phyloP scores from a whole-genome alignment of 1,140 invertebrate genomes.

The Papilio machaon region DNA sequence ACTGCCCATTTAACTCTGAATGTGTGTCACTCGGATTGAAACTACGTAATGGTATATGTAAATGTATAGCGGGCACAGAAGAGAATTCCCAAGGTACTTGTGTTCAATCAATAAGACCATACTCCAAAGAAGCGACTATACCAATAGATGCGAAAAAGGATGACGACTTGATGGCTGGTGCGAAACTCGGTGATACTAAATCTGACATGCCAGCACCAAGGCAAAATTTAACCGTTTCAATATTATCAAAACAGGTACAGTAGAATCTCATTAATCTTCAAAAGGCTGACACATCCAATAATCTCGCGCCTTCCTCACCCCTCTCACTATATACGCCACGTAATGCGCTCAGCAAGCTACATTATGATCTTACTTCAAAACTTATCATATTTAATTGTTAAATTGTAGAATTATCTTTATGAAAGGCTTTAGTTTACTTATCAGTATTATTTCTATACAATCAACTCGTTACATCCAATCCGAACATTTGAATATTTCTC shows the following conservation, averaged over 20 bases:
- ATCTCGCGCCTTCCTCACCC: too few relatives aligned
- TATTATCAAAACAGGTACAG: constrained; percentile 87
- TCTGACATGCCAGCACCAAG: constrained; percentile 72
- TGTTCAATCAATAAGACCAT: constrained; percentile 66
- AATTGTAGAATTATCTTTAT: too few relatives aligned
- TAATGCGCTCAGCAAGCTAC: too few relatives aligned
- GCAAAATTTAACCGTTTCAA: constrained; percentile 89
- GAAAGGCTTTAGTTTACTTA: too few relatives aligned
- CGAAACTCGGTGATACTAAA: constrained; percentile 57
- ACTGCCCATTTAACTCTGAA: constrained; percentile 85
- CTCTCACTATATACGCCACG: too few relatives aligned
- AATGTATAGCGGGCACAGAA: constrained; percentile 83
- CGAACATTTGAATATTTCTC: too few relatives aligned
- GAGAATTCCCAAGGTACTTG: constrained; percentile 68
- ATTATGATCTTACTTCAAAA: too few relatives aligned
- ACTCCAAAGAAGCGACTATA: constrained; percentile 69
- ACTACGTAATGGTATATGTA: constrained; percentile 85
- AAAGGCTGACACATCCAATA: too few relatives aligned
- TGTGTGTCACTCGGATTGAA: constrained; percentile 84
- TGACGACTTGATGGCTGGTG: constrained; percentile 54
- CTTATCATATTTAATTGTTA: too few relatives aligned
- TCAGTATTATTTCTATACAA: too few relatives aligned
- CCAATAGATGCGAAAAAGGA: constrained; percentile 67
- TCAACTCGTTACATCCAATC: too few relatives aligned
- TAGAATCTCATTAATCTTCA: too few relatives aligned